Evolutionary conservation across 2,113 vertebrate genomes (phyloP).

Genomic region (Heterotis niloticus): DNA sequence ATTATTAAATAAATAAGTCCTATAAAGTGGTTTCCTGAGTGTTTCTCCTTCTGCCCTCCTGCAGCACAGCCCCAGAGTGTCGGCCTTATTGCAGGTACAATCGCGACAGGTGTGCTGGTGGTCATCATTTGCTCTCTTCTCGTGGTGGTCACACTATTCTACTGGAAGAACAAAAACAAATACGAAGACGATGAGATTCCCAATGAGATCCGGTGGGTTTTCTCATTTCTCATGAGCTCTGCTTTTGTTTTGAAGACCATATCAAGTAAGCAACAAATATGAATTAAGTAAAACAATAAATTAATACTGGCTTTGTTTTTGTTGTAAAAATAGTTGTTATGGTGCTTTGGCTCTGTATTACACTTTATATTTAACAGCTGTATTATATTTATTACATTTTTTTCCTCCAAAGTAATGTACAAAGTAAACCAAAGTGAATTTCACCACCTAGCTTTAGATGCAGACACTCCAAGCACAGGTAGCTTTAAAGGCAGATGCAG

Average conservation of each 20-base stretch:
- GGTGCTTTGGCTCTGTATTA: too few species aligned
- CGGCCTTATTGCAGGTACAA: constrained; percentile 84
- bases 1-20: not conserved
- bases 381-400: too few species aligned
- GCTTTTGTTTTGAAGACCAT: not conserved
- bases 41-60: constrained; percentile 36
- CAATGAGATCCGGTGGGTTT: constrained; percentile 90
- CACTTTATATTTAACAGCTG: too few species aligned
- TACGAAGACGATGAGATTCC: constrained; percentile 97
- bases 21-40: not conserved
- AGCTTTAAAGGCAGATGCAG: too few species aligned
- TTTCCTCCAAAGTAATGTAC: too few species aligned
- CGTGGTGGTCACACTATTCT: constrained; percentile 83
- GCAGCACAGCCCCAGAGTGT: constrained; percentile 85
- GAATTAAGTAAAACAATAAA: too few species aligned
- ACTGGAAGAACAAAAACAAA: constrained; percentile 95
- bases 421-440: too few species aligned
- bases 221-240: not conserved
- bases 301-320: too few species aligned
- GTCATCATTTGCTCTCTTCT: constrained; percentile 78
- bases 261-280: too few species aligned
- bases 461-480: too few species aligned
- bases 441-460: too few species aligned
- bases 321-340: too few species aligned
- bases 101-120: constrained; percentile 78